Base-by-base conservation (phyloP, 2,113 vertebrate genomes). In the Zapus hudsonius region DNA sequence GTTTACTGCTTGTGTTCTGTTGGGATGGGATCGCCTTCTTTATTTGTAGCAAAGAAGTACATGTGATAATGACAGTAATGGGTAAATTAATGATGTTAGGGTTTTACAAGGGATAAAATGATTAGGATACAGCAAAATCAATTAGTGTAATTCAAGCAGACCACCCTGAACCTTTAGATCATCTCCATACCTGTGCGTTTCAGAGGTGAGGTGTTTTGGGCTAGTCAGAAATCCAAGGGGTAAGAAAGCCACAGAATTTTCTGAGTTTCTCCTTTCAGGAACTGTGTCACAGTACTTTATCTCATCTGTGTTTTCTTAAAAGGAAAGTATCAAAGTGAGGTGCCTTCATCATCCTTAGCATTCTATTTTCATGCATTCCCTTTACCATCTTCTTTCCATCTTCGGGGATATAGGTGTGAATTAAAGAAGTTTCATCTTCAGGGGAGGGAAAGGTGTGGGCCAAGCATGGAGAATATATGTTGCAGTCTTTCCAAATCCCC, bases 131-230 rank as follows among this genome's bases (percentile, higher is more conserved):
- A 10, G 27, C 10, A 70, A 80, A 79, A 64, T 10, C 0, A 29
- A 57, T 36, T 66, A 42, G 19, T 31, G 7, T 44, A 40, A 73
- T 79, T 73, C 10, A 16, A 16, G 23, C 55, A 25, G 38, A 40
- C 29, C 52, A 15, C 1, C 11, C 25, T 63, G 19, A 3, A 5
- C 7, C 7, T 33, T 63, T 10, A 61, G 29, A 9, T 2, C 0
- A 44, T 52, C 66, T 84, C 40, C 17, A 25, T 2, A 42, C 27
- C 44, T 80, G 11, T 59, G 25, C 17, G 22, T 7, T 17, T 6
- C 44, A 61, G 59, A 66, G 36, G 31, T 38, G 29, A 81, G 22
- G 15, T 38, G 27, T 25, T 52, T n/a, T n/a, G n/a, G 72, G 8
- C 63, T 36, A 67, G 31, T 63, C 19, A 38, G 47, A 52, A 73